Base-by-base conservation (phyloP, 2,113 vertebrate genomes). In the Sorex araneus region DNA sequence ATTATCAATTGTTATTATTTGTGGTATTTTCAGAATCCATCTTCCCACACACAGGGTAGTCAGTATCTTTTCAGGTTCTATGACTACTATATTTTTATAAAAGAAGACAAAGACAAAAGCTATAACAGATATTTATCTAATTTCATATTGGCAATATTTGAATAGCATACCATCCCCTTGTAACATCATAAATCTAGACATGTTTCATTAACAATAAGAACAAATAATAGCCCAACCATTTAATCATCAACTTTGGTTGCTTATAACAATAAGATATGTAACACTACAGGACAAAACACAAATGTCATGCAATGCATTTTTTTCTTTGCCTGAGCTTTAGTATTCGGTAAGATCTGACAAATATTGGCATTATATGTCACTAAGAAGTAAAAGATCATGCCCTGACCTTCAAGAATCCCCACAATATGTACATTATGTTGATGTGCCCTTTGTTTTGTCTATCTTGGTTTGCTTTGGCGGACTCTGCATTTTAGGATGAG, bases 361-460 rank as follows among this genome's bases (percentile, higher is more conserved):
- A 98, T 98, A 98, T 98, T 98, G 98, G 97, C 98, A 97, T 97
- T 97, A 97, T 96, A 97, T 98, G 98, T 98, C 98, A 97, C 97
- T 98, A 95, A 97, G 96, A 98, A 97, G 96, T 96, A 98, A 98
- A 98, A 98, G 97, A 97, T 97, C 97, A 97, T 96, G 84, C 94
- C 97, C 97, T 98, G 98, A 98, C 98, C 97, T 98, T 98, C 98
- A 98, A 97, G 94, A 96, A 97, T 97, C 97, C 85, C 96, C 96
- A 97, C 95, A 97, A 97, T 98, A 98, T 97, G 97, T 98, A 98
- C 97, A 98, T 98, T 98, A 98, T 98, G 97, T 98, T 98, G 98
- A 98, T 98, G 97, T 98, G 98, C 98, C 98, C 98, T 98, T 98
- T 98, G 96, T 97, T 98, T 98, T 97, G 85, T 97, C 97, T 97